A percentile compares a stretch with the other conserved stretches of the same genome.
phyloP scores from a whole-genome alignment of 1,140 invertebrate species.

The Apocrypta bakeri region DNA sequence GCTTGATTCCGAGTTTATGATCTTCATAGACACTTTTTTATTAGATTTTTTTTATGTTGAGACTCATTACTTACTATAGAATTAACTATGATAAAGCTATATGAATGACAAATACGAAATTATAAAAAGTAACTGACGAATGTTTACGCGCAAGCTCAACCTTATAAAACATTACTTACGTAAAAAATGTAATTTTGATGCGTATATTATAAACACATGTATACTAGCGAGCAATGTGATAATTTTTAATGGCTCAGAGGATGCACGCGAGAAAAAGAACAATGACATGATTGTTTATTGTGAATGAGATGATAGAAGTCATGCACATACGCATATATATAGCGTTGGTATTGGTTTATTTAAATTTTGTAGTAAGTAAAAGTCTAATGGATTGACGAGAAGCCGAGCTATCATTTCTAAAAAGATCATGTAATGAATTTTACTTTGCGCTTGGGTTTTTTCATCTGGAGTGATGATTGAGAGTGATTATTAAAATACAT shows the following conservation, averaged over 20 bases:
- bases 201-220: too few relatives aligned
- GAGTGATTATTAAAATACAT: too few relatives aligned
- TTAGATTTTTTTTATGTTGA: too few relatives aligned
- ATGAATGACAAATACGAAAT: conserved; percentile 14
- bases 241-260: neutral
- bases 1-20: too few relatives aligned
- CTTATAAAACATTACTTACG: conserved; percentile 9
- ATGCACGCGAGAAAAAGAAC: neutral
- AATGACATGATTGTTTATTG: neutral
- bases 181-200: conserved; percentile 7
- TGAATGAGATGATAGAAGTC: neutral
- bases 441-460: too few relatives aligned
- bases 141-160: neutral
- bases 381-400: neutral
- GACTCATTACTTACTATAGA: neutral
- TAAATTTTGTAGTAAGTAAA: neutral
- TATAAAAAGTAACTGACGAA: neutral
- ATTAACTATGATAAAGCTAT: neutral
- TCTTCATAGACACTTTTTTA: too few relatives aligned
- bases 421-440: too few relatives aligned
- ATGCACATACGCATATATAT: neutral
- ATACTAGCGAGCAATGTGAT: neutral
- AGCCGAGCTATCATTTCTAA: too few relatives aligned
- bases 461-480: too few relatives aligned
- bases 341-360: too few relatives aligned